Evolutionary conservation across 2,888 invertebrate genomes (phyloP), one percentile per base, ranked within the genome.

Genomic region (Agrochola circellaris): DNA sequence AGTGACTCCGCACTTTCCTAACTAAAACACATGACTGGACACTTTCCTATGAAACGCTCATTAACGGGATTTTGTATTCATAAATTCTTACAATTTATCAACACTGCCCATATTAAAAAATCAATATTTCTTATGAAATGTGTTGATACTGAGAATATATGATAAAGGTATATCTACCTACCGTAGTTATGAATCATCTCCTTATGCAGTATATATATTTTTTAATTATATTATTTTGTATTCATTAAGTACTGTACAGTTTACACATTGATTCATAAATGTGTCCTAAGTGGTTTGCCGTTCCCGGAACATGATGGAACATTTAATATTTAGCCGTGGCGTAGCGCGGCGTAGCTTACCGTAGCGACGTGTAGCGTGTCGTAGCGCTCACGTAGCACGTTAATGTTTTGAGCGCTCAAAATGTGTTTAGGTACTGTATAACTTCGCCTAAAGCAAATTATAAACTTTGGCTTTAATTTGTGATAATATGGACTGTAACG

Each of bases 21-120:
- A 81, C 77, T 71, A 74, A 72, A 66, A 74, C 20, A 68, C 64
- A 75, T 84, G 84, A 84, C 86, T 42, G 64, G 20, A 61, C 56
- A 75, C 66, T 68, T 84, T 87, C 73, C 80, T 79, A 68, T 75
- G 79, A 86, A 86, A 76, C 62, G 48, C 68, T 87, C 87, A 80
- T 88, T 86, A 86, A 72, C 79, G 77, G 65, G 26, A 73, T 67
- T 75, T 81, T 78, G 79, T 77, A 81, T 78, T 83, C 84, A 85
- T 67, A 65, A 68, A 56, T 81, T 81, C 77, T 75, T 48, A 71
- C 34, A 66, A 81, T 83, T 83, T 86, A 79, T 79, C 81, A 79
- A 75, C 48, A 70, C 66, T 56, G 62, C 11, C 48, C 51, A 23
- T 73, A 67, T 58, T 82, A 8, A 61, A 64, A 71, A 73, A 75